Evolutionary conservation across 2,888 invertebrate species (phyloP), one percentile per base, ranked within the genome.

Genomic region (Drosophila parthenogenetica): DNA sequence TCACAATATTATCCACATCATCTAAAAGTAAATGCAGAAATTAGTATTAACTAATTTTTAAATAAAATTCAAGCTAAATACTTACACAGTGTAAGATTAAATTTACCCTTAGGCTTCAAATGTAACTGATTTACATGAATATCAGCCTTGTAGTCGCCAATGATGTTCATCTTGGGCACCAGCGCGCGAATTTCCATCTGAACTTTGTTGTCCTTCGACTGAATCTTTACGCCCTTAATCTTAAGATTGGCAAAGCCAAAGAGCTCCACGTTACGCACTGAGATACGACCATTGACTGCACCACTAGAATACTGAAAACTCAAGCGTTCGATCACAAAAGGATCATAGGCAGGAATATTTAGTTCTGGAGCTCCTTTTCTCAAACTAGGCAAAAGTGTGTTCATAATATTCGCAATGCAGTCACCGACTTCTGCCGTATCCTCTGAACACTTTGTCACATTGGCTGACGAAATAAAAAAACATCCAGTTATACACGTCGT

Each of bases 111-210:
- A 22, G 95, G 95, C 62, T 93, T 93, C 51, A 96, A 82, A 58
- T 93, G 93, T 68, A 95, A 91, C 16, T 93, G 92, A 73, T 95
- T 95, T 51, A 95, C 92, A 46, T 93, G 91, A 40, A 95, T 94
- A 60, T 94, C 94, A 0, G 94, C 95, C 73, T 93, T 93, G 88
- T 95, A 95, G n/a, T 93, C 91, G 1, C 95, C 95, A 35, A 93
- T 93, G 5, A 94, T 90, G 37, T 92, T 90, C 13, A 95, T 84
- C 71, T 92, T 92, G 2, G 95, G 94, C 43, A 94, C 89, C 13
- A 92, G 92, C 54, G 94, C 82, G 63, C 94, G 94, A 1, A 94
- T 79, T 10, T 70, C 74, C 1, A 87, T 11, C 43, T 80, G 81
- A 2, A 87, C 59, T 51, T 82, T 81, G 17, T 79, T 62, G 46